Evolutionary conservation across 2,113 vertebrate genomes (phyloP).

Genomic region (Phalacrocorax pelagicus): DNA sequence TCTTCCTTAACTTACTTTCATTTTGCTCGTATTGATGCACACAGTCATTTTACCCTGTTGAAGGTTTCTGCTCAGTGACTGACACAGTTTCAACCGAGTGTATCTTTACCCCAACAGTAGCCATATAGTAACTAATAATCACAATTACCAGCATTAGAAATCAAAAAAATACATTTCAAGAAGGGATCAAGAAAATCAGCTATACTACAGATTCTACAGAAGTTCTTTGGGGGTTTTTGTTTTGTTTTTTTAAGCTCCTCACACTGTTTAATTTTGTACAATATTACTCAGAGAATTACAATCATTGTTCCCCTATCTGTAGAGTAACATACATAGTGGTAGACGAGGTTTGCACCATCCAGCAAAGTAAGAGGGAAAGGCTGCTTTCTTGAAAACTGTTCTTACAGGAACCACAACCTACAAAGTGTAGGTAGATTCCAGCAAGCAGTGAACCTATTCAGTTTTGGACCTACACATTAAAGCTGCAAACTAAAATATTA

Average conservation of each 20-base stretch:
- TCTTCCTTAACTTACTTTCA: background rate
- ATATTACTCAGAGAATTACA: background rate
- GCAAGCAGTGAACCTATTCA: background rate
- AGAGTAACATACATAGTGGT: background rate
- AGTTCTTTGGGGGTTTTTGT: background rate
- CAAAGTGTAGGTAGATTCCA: background rate
- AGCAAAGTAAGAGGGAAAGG: no score
- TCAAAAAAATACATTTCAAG: background rate
- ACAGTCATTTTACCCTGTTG: background rate
- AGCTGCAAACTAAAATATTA: background rate
- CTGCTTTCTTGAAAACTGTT: background rate
- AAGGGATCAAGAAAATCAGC: background rate
- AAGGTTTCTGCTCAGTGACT: background rate
- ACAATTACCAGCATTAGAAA: background rate
- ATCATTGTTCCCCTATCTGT: background rate
- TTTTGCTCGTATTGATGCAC: background rate
- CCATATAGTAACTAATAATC: background rate
- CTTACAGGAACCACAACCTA: background rate
- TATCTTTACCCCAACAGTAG: background rate
- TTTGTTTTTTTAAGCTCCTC: background rate
- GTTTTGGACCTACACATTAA: background rate
- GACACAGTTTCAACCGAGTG: background rate
- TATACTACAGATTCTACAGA: background rate
- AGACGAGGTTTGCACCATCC: background rate
- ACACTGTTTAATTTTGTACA: background rate